These are phyloP conservation scores for Crepidodera aurea DNA, from an alignment of 2,888 invertebrate genomes.

Conservation along the genomic window DNA sequence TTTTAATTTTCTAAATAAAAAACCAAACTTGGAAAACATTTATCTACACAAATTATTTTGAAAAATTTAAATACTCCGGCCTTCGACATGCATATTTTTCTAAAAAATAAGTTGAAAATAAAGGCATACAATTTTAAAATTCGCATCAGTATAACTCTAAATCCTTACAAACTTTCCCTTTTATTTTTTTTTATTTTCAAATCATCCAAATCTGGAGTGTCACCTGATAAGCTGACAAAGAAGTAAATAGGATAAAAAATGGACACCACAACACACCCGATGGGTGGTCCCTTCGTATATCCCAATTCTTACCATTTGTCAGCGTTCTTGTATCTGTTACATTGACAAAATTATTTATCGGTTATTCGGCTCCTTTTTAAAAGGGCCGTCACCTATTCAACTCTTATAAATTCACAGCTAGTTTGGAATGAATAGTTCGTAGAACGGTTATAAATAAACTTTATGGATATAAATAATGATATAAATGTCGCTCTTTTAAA, in stretches of 20 bases:
- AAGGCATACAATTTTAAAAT: too few relatives aligned
- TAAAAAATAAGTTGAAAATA: too few relatives aligned
- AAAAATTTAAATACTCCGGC: too few relatives aligned
- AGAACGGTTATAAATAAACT: conserved; percentile 2
- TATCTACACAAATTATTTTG: too few relatives aligned
- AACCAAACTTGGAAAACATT: too few relatives aligned
- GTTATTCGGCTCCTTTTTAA: not conserved
- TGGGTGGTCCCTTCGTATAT: not conserved
- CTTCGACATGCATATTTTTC: too few relatives aligned
- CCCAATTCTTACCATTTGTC: not conserved
- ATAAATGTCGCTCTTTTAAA: not conserved
- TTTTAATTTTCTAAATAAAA: too few relatives aligned
- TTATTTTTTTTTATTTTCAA: not conserved
- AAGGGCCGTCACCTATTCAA: not conserved
- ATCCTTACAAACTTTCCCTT: too few relatives aligned
- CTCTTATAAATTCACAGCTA: conserved; percentile 5
- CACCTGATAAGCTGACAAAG: not conserved
- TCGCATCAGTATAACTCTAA: too few relatives aligned
- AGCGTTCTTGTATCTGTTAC: not conserved
- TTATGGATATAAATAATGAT: conserved; percentile 9
- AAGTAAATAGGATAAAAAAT: not conserved
- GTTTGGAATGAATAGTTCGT: not conserved
- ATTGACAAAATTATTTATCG: conserved; percentile 5
- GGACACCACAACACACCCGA: not conserved
- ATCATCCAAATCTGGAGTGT: not conserved